These are phyloP conservation scores for Hassar affinis DNA, from an alignment of 2,113 vertebrate species.

Conservation along the genomic window DNA sequence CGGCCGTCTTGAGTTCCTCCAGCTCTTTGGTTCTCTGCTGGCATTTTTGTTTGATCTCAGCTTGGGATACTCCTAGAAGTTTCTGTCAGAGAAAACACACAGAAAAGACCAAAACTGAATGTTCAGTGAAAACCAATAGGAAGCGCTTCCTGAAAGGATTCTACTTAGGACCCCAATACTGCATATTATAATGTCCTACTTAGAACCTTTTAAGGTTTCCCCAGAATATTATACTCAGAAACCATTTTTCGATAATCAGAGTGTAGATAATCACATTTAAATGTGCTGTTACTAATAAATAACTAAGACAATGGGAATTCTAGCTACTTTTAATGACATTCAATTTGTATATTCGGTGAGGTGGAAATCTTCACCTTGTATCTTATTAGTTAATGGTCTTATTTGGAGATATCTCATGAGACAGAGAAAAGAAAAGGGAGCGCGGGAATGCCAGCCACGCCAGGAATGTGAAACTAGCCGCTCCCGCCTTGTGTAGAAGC, in stretches of 20 bases:
- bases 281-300: background rate
- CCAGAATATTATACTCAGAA: background rate
- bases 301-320: background rate
- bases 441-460: slow-evolving; percentile 68
- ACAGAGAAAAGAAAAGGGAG: slow-evolving; percentile 38
- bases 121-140: background rate
- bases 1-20: slow-evolving; percentile 75
- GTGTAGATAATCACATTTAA: background rate
- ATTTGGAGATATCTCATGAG: slow-evolving; percentile 48
- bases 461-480: slow-evolving; percentile 73
- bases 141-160: background rate
- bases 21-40: slow-evolving; percentile 78
- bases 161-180: background rate
- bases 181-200: background rate
- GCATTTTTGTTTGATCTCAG: slow-evolving; percentile 77
- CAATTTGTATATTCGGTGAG: background rate
- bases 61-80: slow-evolving; percentile 74
- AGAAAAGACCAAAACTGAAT: background rate
- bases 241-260: background rate
- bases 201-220: background rate
- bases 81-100: slow-evolving; percentile 63
- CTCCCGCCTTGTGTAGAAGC: slow-evolving; percentile 68
- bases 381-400: slow-evolving; percentile 3
- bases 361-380: slow-evolving; percentile 6
- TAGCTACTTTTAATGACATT: background rate